These are phyloP conservation scores for Natator depressus DNA, from an alignment of 2,113 vertebrate genomes.

Conservation along the genomic window DNA sequence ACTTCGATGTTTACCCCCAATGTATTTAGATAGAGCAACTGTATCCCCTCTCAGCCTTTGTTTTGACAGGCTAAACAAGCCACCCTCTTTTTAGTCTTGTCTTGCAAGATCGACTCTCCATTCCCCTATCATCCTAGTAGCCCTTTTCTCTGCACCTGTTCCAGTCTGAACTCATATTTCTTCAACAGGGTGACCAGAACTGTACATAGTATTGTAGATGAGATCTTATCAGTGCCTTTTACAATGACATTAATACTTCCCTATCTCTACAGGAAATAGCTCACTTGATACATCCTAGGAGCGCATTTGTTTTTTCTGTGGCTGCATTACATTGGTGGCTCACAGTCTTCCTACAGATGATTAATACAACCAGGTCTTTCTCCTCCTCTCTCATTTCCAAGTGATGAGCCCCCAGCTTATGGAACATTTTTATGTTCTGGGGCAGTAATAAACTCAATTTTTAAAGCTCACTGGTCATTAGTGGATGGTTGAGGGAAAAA, in stretches of 20 bases:
- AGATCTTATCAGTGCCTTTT: neutral
- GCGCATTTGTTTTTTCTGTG: neutral
- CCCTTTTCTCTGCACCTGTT: neutral
- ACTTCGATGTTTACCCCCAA: neutral
- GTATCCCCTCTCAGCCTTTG: neutral
- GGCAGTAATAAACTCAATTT: neutral
- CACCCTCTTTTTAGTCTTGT: neutral
- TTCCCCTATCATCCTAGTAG: neutral
- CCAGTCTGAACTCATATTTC: neutral
- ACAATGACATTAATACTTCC: neutral
- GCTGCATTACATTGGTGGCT: neutral
- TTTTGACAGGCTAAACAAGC: neutral
- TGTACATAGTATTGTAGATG: neutral
- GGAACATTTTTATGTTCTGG: neutral
- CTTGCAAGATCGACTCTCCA: neutral
- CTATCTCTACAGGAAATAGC: neutral
- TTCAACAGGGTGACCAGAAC: neutral
- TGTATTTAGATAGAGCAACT: neutral
- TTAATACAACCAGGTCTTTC: neutral
- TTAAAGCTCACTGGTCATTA: rapidly evolving
- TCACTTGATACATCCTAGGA: neutral
- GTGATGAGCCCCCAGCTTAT: neutral
- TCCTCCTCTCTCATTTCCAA: neutral
- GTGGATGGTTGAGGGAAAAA: neutral
- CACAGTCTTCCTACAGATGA: neutral